Conservation (phyloP, 2,888 invertebrate species). For the Trichopria drosophilae region DNA sequence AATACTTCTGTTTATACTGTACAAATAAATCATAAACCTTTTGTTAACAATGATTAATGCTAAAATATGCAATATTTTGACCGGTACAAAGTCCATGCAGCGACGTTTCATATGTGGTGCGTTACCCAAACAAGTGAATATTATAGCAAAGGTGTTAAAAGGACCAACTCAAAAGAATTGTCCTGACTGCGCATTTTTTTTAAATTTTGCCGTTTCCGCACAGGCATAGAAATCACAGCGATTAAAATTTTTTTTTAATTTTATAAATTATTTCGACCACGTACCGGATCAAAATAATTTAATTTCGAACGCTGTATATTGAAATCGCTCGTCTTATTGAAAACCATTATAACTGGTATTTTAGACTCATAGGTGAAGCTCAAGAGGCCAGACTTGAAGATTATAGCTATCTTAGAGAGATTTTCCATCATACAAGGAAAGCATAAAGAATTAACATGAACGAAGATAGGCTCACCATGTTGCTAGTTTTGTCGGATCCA, state of each 20-base stretch:
- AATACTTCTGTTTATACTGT: no score
- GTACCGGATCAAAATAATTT: not conserved
- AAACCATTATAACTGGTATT: not conserved
- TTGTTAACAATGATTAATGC: conserved; percentile 14
- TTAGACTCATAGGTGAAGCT: not conserved
- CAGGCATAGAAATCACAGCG: conserved; percentile 1
- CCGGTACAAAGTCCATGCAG: not conserved
- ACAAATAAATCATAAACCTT: conserved; percentile 5
- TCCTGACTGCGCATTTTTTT: no score
- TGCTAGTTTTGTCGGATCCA: not conserved
- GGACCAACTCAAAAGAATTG: no score
- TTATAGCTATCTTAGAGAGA: not conserved
- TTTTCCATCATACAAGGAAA: not conserved
- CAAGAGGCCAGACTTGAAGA: conserved; percentile 7
- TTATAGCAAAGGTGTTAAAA: not conserved
- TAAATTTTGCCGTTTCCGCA: conserved; percentile 1
- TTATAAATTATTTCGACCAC: conserved; percentile 3
- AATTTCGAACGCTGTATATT: conserved; percentile 6
- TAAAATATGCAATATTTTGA: conserved; percentile 6
- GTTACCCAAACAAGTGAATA: conserved; percentile 4
- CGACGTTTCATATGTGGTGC: conserved; percentile 6
- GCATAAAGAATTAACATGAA: not conserved
- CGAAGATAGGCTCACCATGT: not conserved
- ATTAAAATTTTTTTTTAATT: conserved; percentile 3
- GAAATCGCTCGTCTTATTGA: conserved; percentile 3